Evolutionary conservation across 2,113 vertebrate genomes (phyloP), one percentile per base, ranked within the genome.

Genomic region (Ctenomys sociabilis): DNA sequence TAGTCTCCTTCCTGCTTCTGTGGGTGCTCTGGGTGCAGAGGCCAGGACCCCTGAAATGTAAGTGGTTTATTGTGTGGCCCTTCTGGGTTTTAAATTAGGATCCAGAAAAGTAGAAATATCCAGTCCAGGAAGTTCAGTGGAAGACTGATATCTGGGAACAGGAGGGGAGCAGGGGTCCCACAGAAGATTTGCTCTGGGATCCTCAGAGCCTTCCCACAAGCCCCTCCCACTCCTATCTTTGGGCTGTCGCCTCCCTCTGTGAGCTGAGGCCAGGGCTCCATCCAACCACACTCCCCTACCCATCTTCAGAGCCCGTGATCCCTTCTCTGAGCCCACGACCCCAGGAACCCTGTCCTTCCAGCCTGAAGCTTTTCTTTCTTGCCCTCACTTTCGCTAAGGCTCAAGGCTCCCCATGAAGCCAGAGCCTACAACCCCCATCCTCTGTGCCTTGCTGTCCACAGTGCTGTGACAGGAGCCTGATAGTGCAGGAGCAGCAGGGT

Each of bases 1-100:
- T 10, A 32, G 40, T n/a, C 24, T 1, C 19, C 0, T 2, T 1
- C 16, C 8, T 1, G 0, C 4, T 68, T 80, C 28, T 21, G 13
- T 1, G 30, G n/a, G 84, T 26, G 19, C 16, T 22, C 13, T 1
- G 66, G 7, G 43, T 84, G 8, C 1, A 92, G 63, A 49, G 0
- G 9, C 19, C 19, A 40, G 19, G 49, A 19, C 59, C 32, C 35
- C 77, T 86, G 61, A 64, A 52, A 11, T 0, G 0, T 40, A 26
- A 85, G 35, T 30, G 57, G 26, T 32, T 85, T 11, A 14, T 1
- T 63, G 12, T 26, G 83, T 40, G 32, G 13, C 32, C 40, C 35
- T 80, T 66, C 40, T 22, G 3, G 1, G 30, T 80, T 78, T 78
- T 19, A 66, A 54, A 66, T 68, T 32, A 54, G 43, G 40, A 64